phyloP scores from a whole-genome alignment of 2,113 vertebrate genomes.

The Scopus umbretta region DNA sequence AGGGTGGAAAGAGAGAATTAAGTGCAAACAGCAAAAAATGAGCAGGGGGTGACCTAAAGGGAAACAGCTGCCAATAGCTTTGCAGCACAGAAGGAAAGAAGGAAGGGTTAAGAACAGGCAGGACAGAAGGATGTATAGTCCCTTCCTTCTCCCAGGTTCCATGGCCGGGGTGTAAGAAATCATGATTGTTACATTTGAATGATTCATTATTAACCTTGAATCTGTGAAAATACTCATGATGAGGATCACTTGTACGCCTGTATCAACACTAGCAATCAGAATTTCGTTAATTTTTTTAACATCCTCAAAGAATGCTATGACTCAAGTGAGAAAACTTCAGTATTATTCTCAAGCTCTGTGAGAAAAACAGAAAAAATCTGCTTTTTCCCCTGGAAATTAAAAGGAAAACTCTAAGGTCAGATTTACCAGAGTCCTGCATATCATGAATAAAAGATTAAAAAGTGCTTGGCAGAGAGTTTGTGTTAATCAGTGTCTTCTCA shows the following conservation, averaged over 20 bases:
- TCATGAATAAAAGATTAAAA: conserved; percentile 36
- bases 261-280: neutral
- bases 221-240: neutral
- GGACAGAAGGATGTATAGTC: neutral
- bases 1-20: neutral
- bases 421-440: neutral
- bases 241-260: neutral
- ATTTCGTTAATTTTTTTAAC: neutral
- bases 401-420: neutral
- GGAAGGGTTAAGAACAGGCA: neutral
- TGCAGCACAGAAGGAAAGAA: neutral
- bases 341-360: neutral
- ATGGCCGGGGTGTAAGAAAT: neutral
- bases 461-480: neutral
- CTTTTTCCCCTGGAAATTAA: neutral
- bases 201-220: neutral
- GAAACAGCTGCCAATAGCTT: neutral
- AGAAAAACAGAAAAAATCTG: neutral
- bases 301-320: neutral
- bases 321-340: neutral
- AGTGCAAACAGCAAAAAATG: neutral
- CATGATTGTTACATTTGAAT: neutral
- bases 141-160: neutral
- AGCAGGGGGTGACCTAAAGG: neutral
- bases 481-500: conserved; percentile 30